Evolutionary conservation across 2,797 vertebrate species (phyloP).

Genomic region (Sylvia borin): DNA sequence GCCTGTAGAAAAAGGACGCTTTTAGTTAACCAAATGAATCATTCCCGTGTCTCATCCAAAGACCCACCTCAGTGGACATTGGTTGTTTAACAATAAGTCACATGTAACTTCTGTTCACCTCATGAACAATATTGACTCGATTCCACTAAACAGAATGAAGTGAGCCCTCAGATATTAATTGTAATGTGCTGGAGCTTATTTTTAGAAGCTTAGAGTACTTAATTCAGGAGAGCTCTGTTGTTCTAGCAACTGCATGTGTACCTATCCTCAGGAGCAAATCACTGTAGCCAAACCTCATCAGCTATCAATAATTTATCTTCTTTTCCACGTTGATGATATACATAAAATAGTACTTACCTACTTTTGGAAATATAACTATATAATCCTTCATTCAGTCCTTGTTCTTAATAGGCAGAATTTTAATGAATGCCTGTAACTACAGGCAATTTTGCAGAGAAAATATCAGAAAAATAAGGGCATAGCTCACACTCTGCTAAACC

Average conservation of each 20-base stretch:
- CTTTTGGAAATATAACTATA: background rate
- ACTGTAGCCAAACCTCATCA: background rate
- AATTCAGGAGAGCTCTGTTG: background rate
- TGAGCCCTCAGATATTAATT: constrained; percentile 25
- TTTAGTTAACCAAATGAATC: background rate
- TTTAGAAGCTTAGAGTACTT: constrained; percentile 12
- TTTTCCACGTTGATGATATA: background rate
- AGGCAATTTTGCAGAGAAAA: background rate
- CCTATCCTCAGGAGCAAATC: constrained; percentile 2
- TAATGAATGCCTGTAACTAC: background rate
- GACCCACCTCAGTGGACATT: background rate
- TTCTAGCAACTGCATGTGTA: constrained; percentile 23
- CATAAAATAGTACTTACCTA: background rate
- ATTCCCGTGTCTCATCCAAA: background rate
- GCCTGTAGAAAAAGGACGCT: background rate
- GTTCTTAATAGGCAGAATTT: background rate
- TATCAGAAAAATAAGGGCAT: constrained; percentile 3
- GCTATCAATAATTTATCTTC: background rate
- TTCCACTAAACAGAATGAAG: constrained; percentile 12
- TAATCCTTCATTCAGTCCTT: background rate
- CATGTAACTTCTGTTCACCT: background rate
- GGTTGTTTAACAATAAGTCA: background rate
- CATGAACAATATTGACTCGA: background rate
- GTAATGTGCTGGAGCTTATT: constrained; percentile 15
- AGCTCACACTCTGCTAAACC: background rate